Percentiles rank a stretch among this genome's conserved stretches.
Evolutionary conservation across 2,888 invertebrate species (phyloP).

Genomic region (Penaeus monodon): DNA sequence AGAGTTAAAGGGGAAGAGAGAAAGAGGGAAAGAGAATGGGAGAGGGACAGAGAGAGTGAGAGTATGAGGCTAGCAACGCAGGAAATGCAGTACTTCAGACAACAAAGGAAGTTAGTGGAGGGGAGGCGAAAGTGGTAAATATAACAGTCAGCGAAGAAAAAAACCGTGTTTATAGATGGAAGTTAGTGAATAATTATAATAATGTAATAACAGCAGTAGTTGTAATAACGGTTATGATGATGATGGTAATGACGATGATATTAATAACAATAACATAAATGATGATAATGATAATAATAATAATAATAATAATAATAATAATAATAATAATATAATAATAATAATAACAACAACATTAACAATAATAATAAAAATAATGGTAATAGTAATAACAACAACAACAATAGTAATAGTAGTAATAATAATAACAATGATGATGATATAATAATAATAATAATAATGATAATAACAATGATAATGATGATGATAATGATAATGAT

Average conservation of each 20-base stretch:
- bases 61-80: background rate
- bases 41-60: no score
- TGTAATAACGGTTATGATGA: background rate
- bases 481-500: no score
- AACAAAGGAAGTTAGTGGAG: constrained; percentile 3
- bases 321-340: no score
- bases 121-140: background rate
- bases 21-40: background rate
- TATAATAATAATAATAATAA: background rate
- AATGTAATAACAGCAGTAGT: background rate
- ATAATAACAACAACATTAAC: no score
- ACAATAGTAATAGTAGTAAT: no score
- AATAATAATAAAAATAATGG: no score
- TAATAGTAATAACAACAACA: no score
- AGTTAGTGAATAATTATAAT: no score
- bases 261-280: background rate
- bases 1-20: background rate
- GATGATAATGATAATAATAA: background rate
- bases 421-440: no score
- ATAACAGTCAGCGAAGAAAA: background rate
- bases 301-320: no score
- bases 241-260: background rate
- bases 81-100: background rate
- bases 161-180: no score
- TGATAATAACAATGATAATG: background rate